phyloP scores from a whole-genome alignment of 2,888 invertebrate genomes.

The Aphodius sticticus region DNA sequence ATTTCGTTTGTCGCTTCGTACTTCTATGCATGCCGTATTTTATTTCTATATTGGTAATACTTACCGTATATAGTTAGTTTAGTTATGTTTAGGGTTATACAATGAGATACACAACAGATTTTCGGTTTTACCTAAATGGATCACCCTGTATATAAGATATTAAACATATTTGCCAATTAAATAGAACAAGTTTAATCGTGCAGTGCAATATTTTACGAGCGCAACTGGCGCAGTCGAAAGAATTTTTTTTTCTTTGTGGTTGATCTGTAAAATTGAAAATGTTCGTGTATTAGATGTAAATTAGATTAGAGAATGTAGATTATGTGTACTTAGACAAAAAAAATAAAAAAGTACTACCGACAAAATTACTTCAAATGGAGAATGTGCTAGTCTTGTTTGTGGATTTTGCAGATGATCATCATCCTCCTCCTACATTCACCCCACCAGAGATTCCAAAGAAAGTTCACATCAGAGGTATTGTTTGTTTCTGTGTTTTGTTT shows the following conservation, averaged over 20 bases:
- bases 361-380: constrained; percentile 4
- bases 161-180: no score
- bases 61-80: neutral
- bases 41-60: neutral
- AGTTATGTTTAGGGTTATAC: neutral
- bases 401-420: constrained; percentile 88
- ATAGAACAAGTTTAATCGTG: no score
- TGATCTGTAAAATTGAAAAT: neutral
- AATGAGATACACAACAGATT: neutral
- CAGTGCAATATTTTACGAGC: no score
- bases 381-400: constrained; percentile 70
- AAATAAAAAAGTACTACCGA: neutral
- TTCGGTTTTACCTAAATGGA: neutral
- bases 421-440: constrained; percentile 97
- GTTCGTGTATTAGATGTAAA: neutral
- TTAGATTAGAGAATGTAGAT: neutral
- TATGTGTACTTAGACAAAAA: neutral
- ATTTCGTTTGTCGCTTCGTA: neutral
- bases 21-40: neutral
- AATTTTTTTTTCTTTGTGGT: neutral
- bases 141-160: neutral
- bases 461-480: constrained; percentile 93
- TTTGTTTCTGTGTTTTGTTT: constrained; percentile 8
- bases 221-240: no score
- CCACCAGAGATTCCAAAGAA: constrained; percentile 99